Evolutionary conservation across 1,140 invertebrate species (phyloP).

Genomic region (Battus philenor): DNA sequence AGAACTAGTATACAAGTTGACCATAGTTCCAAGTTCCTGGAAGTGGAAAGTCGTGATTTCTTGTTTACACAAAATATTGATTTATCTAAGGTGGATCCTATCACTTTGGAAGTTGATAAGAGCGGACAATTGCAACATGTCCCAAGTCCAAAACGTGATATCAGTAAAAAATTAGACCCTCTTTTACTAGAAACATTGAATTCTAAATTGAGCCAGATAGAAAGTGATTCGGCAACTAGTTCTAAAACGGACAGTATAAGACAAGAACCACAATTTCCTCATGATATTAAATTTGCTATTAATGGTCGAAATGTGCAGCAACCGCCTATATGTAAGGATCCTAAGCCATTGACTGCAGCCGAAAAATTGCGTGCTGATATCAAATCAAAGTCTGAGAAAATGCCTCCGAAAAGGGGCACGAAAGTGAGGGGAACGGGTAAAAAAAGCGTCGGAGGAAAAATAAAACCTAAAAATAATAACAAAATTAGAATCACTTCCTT

Average conservation of each 20-base stretch:
- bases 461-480: slow-evolving; percentile 77
- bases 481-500: slow-evolving; percentile 84
- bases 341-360: slow-evolving; percentile 55
- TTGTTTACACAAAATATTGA: slow-evolving; percentile 84
- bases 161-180: slow-evolving; percentile 80
- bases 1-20: slow-evolving; percentile 71
- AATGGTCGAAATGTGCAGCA: slow-evolving; percentile 63
- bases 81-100: slow-evolving; percentile 81
- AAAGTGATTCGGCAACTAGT: slow-evolving; percentile 82
- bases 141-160: slow-evolving; percentile 81
- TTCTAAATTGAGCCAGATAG: slow-evolving; percentile 83
- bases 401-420: slow-evolving; percentile 74
- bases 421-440: slow-evolving; percentile 75
- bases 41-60: slow-evolving; percentile 76
- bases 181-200: slow-evolving; percentile 80
- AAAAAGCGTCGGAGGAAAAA: slow-evolving; percentile 73
- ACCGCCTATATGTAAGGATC: slow-evolving; percentile 62
- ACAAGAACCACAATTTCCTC: slow-evolving; percentile 76
- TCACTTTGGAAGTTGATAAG: slow-evolving; percentile 82
- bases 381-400: slow-evolving; percentile 72
- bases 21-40: slow-evolving; percentile 65
- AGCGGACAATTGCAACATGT: slow-evolving; percentile 78
- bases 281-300: slow-evolving; percentile 72
- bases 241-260: slow-evolving; percentile 81
- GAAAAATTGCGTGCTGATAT: slow-evolving; percentile 75